phyloP scores from a whole-genome alignment of 2,797 vertebrate species.

The Platyrinchus mystaceus region DNA sequence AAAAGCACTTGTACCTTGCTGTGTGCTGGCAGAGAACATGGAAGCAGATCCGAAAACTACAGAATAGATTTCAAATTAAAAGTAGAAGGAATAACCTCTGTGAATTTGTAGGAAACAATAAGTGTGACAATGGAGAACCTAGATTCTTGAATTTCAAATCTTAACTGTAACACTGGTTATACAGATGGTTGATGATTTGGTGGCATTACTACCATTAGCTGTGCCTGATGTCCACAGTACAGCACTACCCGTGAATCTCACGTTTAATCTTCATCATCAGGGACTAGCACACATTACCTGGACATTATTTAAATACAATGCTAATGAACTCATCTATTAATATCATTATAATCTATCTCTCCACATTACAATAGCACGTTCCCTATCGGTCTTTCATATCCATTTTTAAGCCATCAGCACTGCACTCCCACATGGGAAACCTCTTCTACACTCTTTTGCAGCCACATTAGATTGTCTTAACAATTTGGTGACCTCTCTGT shows the following conservation, averaged over 20 bases:
- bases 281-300: not conserved
- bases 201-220: not conserved
- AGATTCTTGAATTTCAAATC: not conserved
- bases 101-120: not conserved
- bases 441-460: not conserved
- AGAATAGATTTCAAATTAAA: not conserved
- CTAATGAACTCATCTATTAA: not conserved
- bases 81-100: not conserved
- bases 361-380: not conserved
- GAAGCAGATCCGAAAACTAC: not conserved
- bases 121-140: not conserved
- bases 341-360: not conserved
- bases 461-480: not conserved
- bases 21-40: not conserved
- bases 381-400: not conserved
- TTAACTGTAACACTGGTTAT: not conserved
- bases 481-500: not conserved
- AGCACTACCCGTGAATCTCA: rapidly evolving
- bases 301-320: not conserved
- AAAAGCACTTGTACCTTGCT: not conserved
- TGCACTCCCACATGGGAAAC: not conserved
- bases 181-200: not conserved
- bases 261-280: too few species aligned
- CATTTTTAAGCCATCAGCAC: not conserved
- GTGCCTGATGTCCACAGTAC: not conserved